Base-by-base conservation (phyloP, 2,888 invertebrate species). In the Polyploca ridens region DNA sequence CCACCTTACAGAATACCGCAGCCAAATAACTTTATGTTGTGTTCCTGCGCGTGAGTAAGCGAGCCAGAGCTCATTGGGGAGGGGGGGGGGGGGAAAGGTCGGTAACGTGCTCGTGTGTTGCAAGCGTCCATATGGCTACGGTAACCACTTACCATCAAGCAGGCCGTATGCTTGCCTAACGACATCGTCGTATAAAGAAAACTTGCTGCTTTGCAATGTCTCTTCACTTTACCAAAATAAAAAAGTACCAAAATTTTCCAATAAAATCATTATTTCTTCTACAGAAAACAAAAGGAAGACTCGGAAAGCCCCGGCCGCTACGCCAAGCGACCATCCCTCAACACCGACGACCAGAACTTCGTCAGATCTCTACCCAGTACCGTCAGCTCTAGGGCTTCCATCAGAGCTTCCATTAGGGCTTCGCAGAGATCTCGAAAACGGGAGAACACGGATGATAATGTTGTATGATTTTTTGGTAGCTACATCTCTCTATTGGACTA, bases 351-450 rank as follows among this genome's bases (percentile, higher is more conserved):
- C 57, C 83, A 91, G 5, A 77, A 84, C 62, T 91, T 94, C 78
- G 71, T 90, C 54, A 80, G 93, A 65, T 83, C 89, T 1, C 62
- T 88, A 13, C 89, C 91, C 13, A 79, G 85, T 35, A 84, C 86
- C 5, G 83, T 90, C 38, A 86, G 91, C 0, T 91, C 91, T 1
- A 85, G 94, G 19, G 93, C 93, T 0, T 94, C 94, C 0, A 84
- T 94, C 13, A 80, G 94, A 38, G 85, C 91, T 0, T 92, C 92
- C 0, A 75, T 84, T 1, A 74, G 88, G 62, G 83, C 83, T 1
- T 87, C 88, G 0, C 72, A 83, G n/a, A 87, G 90, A 64, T 59
- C 72, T 27, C 67, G 69, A 62, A 75, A 72, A 62, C 63, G 62
- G 41, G 73, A 75, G 35, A 62, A 33, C 13, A 60, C 33, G 38